Evolutionary conservation across 2,113 vertebrate genomes (phyloP).

Genomic region (Misgurnus anguillicaudatus): DNA sequence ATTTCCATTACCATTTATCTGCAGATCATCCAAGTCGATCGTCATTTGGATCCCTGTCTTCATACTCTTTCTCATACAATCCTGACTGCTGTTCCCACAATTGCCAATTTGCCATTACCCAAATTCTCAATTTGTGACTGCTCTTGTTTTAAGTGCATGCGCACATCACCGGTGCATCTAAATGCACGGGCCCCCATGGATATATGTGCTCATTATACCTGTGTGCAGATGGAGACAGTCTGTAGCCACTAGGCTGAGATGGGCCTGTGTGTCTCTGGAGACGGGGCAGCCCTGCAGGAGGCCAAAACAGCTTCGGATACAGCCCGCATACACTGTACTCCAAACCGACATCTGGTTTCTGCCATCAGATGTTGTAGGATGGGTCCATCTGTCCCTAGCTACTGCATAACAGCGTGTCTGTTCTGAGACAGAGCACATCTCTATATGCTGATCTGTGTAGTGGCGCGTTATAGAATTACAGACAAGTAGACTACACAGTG

Average conservation of each 20-base stretch:
- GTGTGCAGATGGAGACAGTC: conserved; percentile 34
- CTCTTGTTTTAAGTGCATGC: neutral
- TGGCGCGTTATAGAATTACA: neutral
- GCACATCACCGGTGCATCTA: neutral
- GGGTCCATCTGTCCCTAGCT: conserved; percentile 1
- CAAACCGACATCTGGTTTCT: neutral
- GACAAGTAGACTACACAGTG: conserved; percentile 19
- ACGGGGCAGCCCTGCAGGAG: conserved; percentile 13
- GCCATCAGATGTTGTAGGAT: conserved; percentile 1
- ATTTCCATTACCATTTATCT: conserved; percentile 36
- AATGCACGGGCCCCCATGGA: conserved; percentile 3
- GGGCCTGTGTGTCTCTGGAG: conserved; percentile 24
- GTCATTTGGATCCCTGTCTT: neutral
- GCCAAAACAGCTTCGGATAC: conserved; percentile 12
- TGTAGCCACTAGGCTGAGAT: conserved; percentile 10
- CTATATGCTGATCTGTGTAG: conserved; percentile 6
- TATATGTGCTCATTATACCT: conserved; percentile 45
- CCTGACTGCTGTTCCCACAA: neutral
- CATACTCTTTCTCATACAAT: too few relatives aligned
- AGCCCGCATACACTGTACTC: neutral
- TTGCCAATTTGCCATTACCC: neutral
- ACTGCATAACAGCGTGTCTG: neutral
- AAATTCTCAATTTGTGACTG: neutral
- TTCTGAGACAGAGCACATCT: neutral
- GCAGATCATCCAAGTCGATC: conserved; percentile 8